phyloP scores from a whole-genome alignment of 1,140 invertebrate genomes.

The Planococcus citri region DNA sequence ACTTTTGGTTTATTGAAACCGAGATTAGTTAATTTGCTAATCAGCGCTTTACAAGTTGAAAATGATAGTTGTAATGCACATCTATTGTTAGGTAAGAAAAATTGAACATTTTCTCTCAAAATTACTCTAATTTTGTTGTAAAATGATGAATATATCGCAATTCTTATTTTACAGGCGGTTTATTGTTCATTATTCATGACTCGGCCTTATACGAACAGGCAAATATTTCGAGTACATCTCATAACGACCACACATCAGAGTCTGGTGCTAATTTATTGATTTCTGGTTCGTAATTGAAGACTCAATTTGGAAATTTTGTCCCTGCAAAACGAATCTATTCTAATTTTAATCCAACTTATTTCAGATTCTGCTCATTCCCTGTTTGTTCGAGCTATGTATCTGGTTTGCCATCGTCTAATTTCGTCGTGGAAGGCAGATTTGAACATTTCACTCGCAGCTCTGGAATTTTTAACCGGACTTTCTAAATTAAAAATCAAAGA shows the following conservation, averaged over 20 bases:
- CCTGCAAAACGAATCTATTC: too few species aligned
- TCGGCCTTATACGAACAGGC: constrained; percentile 62
- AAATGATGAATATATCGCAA: constrained; percentile 14
- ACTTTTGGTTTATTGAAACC: constrained; percentile 70
- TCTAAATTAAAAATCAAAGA: constrained; percentile 73
- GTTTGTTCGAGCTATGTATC: constrained; percentile 79
- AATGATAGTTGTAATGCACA: constrained; percentile 78
- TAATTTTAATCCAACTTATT: constrained; percentile 30
- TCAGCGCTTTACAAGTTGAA: constrained; percentile 75
- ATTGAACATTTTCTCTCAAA: too few species aligned
- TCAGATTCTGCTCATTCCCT: constrained; percentile 69
- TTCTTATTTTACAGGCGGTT: constrained; percentile 39
- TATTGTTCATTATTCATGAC: constrained; percentile 68
- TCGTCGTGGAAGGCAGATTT: constrained; percentile 92
- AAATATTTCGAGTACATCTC: constrained; percentile 46
- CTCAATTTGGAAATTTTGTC: constrained; percentile 21
- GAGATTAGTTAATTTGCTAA: constrained; percentile 68
- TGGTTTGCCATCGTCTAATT: constrained; percentile 86
- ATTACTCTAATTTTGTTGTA: too few species aligned
- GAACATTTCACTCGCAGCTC: constrained; percentile 84
- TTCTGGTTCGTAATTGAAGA: constrained; percentile 60
- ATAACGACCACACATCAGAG: constrained; percentile 37
- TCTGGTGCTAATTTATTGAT: constrained; percentile 51
- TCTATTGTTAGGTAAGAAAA: constrained; percentile 62
- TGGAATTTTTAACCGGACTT: constrained; percentile 79